A percentile compares a stretch with the other conserved stretches of the same genome.
Conservation (phyloP, 2,797 vertebrate genomes). For the Alca torda region DNA sequence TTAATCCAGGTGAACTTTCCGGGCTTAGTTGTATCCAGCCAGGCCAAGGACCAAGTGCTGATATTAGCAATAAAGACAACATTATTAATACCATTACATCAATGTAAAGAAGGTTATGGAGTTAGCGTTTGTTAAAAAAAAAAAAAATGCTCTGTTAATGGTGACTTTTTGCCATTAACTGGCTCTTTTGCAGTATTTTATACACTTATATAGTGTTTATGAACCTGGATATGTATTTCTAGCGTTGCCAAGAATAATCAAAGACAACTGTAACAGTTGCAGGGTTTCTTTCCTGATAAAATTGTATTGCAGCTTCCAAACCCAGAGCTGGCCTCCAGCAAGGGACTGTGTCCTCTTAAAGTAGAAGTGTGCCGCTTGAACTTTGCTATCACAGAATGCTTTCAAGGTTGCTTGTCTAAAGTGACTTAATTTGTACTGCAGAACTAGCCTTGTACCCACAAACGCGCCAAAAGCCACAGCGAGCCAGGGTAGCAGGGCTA, state of each 20-base stretch:
- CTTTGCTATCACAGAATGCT: constrained; percentile 69
- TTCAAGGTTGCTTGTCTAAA: constrained; percentile 73
- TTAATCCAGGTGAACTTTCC: constrained; percentile 57
- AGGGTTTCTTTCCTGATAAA: constrained; percentile 41
- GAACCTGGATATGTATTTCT: constrained; percentile 48
- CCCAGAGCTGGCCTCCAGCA: constrained; percentile 55
- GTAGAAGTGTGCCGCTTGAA: constrained; percentile 63
- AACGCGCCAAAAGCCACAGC: constrained; percentile 63
- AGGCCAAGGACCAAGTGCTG: constrained; percentile 22
- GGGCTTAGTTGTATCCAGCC: background rate
- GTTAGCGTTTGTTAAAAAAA: constrained; percentile 48
- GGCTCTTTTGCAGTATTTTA: constrained; percentile 41
- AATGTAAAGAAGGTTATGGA: constrained; percentile 63
- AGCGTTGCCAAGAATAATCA: constrained; percentile 51
- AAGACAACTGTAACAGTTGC: constrained; percentile 31
- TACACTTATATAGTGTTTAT: constrained; percentile 33
- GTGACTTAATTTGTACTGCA: constrained; percentile 78
- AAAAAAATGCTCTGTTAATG: background rate
- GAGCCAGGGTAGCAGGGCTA: constrained; percentile 76
- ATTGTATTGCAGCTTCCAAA: constrained; percentile 66
- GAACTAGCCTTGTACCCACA: constrained; percentile 67
- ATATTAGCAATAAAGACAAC: constrained; percentile 59
- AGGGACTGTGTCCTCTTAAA: constrained; percentile 51
- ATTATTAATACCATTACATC: constrained; percentile 60
- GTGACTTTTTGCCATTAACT: constrained; percentile 46